Evolutionary conservation across 1,140 invertebrate genomes (phyloP), one percentile per base, ranked within the genome.

Genomic region (Atta colombica): DNA sequence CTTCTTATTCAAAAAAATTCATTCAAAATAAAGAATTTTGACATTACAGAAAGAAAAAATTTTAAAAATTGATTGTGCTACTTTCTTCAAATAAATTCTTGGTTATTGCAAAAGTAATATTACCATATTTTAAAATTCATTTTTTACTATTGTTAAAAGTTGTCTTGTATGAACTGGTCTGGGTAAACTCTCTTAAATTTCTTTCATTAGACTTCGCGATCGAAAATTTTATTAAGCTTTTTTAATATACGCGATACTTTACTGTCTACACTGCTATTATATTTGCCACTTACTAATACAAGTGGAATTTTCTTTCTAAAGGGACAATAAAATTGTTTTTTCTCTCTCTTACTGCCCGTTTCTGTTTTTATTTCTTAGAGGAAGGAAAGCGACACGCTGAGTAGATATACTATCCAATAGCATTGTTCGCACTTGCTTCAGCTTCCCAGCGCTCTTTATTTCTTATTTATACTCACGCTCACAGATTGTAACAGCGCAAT

Each of bases 371-470:
- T 78, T 28, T 55, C 28, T 84, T 51, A 45, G 69, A 75, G 45
- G 45, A 84, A 45, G 25, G 58, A 49, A 75, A 74, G 69, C 69
- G 80, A 84, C 69, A 84, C 69, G 69, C 69, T 74, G 69, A 84
- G 80, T 84, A 74, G 80, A 84, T 84, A 84, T 74, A 84, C 69
- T 61, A 84, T 84, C 80, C 69, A 75, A 84, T 84, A 84, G 55
- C 80, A 84, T 84, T 84, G 80, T 84, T 84, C 80, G 80, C 80
- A 84, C 80, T 84, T 84, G 80, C 80, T 84, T 74, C 80, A 74
- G 69, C 69, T 84, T 75, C 60, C 69, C 69, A 61, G 80, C 21
- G 39, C 69, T 84, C 80, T 84, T 84, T 84, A 84, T 84, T 84
- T 84, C 69, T 84, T 84, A 84, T 84, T 84, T 84, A 84, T 84